Evolutionary conservation across 2,888 invertebrate genomes (phyloP).

Genomic region (Leptura quadrifasciata): DNA sequence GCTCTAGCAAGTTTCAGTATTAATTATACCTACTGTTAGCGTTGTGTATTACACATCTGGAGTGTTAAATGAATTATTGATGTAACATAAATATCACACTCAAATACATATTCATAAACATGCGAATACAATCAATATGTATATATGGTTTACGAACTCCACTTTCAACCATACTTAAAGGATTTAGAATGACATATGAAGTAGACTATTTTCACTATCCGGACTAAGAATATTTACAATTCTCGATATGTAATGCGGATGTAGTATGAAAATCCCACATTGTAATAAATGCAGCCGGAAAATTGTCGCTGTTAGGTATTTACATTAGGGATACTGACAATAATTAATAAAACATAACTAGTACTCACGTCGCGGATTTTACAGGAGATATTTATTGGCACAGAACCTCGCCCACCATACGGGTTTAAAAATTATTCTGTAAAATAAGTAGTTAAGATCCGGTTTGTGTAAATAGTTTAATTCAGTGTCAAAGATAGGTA

Average conservation of each 20-base stretch:
- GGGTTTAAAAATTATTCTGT: not conserved
- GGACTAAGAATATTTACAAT: not conserved
- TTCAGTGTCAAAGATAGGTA: not conserved
- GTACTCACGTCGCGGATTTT: not conserved
- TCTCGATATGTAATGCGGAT: not conserved
- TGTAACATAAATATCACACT: too few species aligned
- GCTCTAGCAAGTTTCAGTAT: too few species aligned
- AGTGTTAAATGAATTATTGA: too few species aligned
- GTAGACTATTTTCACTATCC: not conserved
- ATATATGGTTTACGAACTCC: too few species aligned
- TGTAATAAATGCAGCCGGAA: slow-evolving; percentile 1
- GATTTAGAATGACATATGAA: too few species aligned
- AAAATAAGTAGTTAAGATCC: slow-evolving; percentile 7
- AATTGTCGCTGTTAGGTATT: not conserved
- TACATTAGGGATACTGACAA: not conserved
- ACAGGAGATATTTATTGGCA: not conserved
- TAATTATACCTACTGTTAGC: too few species aligned
- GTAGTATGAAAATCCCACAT: slow-evolving; percentile 4
- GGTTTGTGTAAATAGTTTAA: not conserved
- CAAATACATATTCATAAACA: too few species aligned
- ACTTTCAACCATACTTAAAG: too few species aligned
- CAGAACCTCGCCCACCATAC: not conserved
- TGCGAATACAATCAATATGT: too few species aligned
- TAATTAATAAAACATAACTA: slow-evolving; percentile 2
- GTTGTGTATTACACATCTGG: too few species aligned